Percentiles rank a stretch among this genome's conserved stretches.
These are phyloP conservation scores for Cynopterus brachyotis DNA, from an alignment of 2,113 vertebrate genomes.

Conservation along the genomic window DNA sequence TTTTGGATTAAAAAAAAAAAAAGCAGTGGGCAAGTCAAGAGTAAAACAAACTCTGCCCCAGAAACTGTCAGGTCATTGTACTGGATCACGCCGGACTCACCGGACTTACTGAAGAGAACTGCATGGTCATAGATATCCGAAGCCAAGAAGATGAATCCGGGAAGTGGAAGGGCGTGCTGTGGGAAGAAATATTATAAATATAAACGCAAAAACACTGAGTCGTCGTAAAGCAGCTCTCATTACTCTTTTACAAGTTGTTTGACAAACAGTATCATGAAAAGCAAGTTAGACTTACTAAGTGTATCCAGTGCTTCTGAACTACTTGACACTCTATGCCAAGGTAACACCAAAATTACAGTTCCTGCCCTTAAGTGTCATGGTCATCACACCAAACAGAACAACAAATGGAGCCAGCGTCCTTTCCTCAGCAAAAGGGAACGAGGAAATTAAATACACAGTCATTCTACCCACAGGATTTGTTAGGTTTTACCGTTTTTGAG, in stretches of 20 bases:
- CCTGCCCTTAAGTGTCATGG: background rate
- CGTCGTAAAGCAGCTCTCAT: too few species aligned
- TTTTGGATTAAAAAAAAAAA: background rate
- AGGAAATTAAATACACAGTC: background rate
- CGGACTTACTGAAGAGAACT: conserved; percentile 91
- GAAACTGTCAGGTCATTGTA: background rate
- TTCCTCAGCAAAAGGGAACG: background rate
- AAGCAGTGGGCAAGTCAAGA: background rate
- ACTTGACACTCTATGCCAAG: background rate
- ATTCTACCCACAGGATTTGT: background rate
- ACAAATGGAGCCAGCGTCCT: background rate
- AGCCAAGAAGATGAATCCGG: conserved; percentile 95
- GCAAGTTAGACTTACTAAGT: background rate
- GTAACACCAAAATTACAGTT: background rate
- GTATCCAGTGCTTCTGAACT: background rate
- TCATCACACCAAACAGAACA: background rate
- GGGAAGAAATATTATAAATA: conserved; percentile 17
- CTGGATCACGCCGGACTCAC: conserved; percentile 84
- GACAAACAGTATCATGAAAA: background rate
- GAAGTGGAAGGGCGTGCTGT: conserved; percentile 94
- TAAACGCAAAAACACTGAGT: background rate
- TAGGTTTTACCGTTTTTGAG: background rate
- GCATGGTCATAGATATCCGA: conserved; percentile 93
- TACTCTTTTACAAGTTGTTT: background rate
- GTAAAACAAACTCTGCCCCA: background rate